Evolutionary conservation across 2,797 vertebrate genomes (phyloP).

Genomic region (Morelia viridis): DNA sequence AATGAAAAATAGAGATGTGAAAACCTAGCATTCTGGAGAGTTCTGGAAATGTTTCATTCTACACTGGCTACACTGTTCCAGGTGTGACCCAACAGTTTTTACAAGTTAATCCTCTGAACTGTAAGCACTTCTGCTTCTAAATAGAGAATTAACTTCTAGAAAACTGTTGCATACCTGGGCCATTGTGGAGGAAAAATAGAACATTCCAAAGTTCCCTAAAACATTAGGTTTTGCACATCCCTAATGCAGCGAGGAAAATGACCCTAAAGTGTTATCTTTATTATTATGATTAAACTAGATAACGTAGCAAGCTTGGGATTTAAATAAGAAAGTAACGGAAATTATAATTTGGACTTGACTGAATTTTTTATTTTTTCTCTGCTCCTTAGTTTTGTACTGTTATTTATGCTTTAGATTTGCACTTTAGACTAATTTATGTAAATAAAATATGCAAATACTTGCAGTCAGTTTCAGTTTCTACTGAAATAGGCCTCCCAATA

Average conservation of each 20-base stretch:
- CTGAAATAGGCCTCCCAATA: background rate
- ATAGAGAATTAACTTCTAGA: background rate
- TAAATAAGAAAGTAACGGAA: background rate
- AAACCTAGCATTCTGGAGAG: background rate
- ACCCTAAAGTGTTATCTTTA: background rate
- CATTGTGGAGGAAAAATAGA: background rate
- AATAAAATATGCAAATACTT: background rate
- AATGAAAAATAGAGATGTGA: background rate
- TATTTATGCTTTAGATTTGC: background rate
- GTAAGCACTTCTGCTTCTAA: background rate
- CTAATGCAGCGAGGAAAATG: background rate
- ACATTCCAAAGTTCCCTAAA: background rate
- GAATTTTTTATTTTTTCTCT: background rate
- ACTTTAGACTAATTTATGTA: background rate
- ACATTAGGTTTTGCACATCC: background rate
- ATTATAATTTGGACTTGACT: background rate
- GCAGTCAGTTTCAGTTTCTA: background rate
- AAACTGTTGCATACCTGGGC: background rate
- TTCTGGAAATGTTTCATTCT: background rate
- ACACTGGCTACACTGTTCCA: background rate
- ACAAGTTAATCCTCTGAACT: background rate
- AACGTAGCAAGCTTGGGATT: background rate
- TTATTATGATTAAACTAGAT: background rate
- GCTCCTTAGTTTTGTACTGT: background rate
- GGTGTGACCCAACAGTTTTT: background rate